phyloP scores from a whole-genome alignment of 2,888 invertebrate genomes.

The Alentia gelatinosa region DNA sequence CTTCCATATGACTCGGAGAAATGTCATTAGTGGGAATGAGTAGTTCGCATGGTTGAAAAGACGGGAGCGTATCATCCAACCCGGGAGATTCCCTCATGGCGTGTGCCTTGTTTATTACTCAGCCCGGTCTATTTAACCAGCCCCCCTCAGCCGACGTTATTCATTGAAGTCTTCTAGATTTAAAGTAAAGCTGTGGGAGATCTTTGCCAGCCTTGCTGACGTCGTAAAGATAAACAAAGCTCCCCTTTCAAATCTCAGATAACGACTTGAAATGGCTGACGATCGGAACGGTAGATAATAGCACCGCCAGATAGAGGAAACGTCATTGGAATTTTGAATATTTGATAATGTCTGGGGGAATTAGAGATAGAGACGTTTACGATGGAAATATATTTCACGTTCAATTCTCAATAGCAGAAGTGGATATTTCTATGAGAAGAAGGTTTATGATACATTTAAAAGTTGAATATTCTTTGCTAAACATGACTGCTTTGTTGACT shows the following conservation, averaged over 20 bases:
- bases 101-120: neutral
- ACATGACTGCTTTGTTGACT: no score
- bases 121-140: neutral
- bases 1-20: neutral
- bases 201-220: neutral
- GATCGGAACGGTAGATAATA: no score
- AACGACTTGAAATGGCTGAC: no score
- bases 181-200: neutral
- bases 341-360: no score
- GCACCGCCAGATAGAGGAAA: no score
- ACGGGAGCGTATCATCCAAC: neutral
- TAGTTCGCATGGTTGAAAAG: neutral
- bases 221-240: neutral
- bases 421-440: no score
- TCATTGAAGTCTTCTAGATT: neutral
- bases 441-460: no score
- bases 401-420: no score
- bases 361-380: no score
- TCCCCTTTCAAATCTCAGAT: neutral
- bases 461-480: no score
- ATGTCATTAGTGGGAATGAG: neutral
- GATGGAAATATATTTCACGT: no score
- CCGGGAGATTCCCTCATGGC: neutral
- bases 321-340: no score
- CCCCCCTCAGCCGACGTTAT: neutral